Conservation (phyloP, 2,113 vertebrate genomes). For the Charadrius vociferus region DNA sequence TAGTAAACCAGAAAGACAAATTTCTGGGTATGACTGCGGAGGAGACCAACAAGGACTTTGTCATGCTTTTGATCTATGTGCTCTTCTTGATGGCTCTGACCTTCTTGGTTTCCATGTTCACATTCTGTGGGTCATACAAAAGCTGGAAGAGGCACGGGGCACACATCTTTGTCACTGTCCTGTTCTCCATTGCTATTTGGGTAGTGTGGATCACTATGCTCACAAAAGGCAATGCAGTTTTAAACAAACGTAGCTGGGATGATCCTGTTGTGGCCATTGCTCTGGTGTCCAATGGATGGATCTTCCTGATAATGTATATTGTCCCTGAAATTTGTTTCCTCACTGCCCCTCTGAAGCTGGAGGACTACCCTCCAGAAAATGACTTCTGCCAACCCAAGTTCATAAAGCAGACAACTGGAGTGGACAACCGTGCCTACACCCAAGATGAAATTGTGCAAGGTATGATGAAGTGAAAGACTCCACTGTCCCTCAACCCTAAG, state of each 20-base stretch:
- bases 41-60: slow-evolving; percentile 79
- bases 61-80: slow-evolving; percentile 89
- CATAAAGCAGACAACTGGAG: slow-evolving; percentile 70
- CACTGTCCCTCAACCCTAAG: neutral
- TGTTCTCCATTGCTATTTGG: slow-evolving; percentile 86
- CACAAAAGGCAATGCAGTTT: slow-evolving; percentile 60
- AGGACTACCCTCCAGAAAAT: slow-evolving; percentile 72
- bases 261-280: slow-evolving; percentile 85
- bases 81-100: slow-evolving; percentile 82
- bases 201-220: slow-evolving; percentile 88
- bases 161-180: slow-evolving; percentile 77
- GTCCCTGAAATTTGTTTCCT: slow-evolving; percentile 82
- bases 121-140: slow-evolving; percentile 73
- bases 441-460: slow-evolving; percentile 75
- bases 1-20: slow-evolving; percentile 63
- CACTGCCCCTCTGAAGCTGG: slow-evolving; percentile 68
- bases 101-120: slow-evolving; percentile 70
- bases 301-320: slow-evolving; percentile 82
- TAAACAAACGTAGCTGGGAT: slow-evolving; percentile 71
- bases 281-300: slow-evolving; percentile 88
- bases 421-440: slow-evolving; percentile 76
- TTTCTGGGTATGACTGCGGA: fast-evolving
- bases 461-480: slow-evolving; percentile 3
- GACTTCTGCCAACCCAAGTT: slow-evolving; percentile 69
- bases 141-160: slow-evolving; percentile 76